phyloP scores from a whole-genome alignment of 2,113 vertebrate genomes.

The Budorcas taxicolor region DNA sequence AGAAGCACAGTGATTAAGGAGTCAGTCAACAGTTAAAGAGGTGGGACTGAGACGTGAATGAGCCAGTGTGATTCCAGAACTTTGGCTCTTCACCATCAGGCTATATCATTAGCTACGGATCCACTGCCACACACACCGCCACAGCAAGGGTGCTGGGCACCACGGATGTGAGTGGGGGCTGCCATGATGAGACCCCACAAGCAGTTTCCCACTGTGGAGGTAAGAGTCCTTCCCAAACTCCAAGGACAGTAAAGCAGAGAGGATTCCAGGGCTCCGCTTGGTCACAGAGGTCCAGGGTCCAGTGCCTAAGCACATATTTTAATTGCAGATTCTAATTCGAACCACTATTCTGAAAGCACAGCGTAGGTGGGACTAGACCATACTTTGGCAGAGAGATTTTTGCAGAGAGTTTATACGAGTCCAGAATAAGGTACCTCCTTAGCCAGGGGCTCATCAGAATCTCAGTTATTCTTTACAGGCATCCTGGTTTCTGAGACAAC shows the following conservation, averaged over 20 bases:
- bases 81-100: not conserved
- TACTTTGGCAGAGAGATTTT: not conserved
- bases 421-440: not conserved
- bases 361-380: not conserved
- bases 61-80: not conserved
- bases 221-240: not conserved
- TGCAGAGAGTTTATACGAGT: not conserved
- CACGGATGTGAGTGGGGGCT: fast-evolving
- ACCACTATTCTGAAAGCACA: not conserved
- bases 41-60: not conserved
- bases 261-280: not conserved
- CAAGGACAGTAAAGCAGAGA: not conserved
- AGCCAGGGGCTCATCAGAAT: not conserved
- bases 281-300: not conserved
- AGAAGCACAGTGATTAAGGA: not conserved
- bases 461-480: too few relatives aligned
- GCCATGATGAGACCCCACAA: not conserved
- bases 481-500: not conserved
- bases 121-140: fast-evolving
- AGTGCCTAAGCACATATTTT: not conserved
- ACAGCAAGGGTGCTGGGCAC: not conserved
- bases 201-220: not conserved
- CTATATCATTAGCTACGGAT: too few relatives aligned
- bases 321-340: not conserved
- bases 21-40: not conserved